A percentile compares a stretch with the other conserved stretches of the same genome.
phyloP scores from a whole-genome alignment of 2,888 invertebrate genomes.

The Ophion obscuratus region DNA sequence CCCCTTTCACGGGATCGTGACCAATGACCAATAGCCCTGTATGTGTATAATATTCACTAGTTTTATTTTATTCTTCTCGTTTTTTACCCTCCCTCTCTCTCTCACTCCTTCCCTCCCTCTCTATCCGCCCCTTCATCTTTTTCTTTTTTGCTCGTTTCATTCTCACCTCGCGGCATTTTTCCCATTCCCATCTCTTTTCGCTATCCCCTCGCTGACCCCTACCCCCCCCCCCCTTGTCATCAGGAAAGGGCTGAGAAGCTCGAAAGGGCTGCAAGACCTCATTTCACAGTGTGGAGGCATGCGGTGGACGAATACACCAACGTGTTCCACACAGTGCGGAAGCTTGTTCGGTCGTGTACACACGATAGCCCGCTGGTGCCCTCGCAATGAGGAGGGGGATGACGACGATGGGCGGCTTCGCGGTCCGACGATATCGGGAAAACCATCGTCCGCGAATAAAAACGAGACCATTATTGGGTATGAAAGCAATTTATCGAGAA shows the following conservation, averaged over 20 bases:
- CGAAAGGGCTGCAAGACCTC: background rate
- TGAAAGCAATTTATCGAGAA: slow-evolving; percentile 53
- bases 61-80: background rate
- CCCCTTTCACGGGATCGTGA: too few relatives aligned
- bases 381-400: background rate
- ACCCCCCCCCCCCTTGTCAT: background rate
- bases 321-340: background rate
- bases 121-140: background rate
- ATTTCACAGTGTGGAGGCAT: slow-evolving; percentile 20
- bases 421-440: slow-evolving; percentile 55
- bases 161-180: background rate
- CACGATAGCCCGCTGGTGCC: slow-evolving; percentile 22
- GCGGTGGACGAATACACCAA: slow-evolving; percentile 25
- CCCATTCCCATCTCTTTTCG: too few relatives aligned
- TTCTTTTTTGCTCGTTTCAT: too few relatives aligned
- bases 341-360: slow-evolving; percentile 25
- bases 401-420: slow-evolving; percentile 19
- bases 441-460: slow-evolving; percentile 43
- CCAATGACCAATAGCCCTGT: too few relatives aligned
- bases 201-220: background rate
- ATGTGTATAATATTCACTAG: background rate
- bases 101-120: background rate
- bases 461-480: slow-evolving; percentile 58
- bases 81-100: background rate
- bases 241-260: too few relatives aligned